Evolutionary conservation across 2,797 vertebrate genomes (phyloP), one percentile per base, ranked within the genome.

Genomic region (Xenopus petersii): DNA sequence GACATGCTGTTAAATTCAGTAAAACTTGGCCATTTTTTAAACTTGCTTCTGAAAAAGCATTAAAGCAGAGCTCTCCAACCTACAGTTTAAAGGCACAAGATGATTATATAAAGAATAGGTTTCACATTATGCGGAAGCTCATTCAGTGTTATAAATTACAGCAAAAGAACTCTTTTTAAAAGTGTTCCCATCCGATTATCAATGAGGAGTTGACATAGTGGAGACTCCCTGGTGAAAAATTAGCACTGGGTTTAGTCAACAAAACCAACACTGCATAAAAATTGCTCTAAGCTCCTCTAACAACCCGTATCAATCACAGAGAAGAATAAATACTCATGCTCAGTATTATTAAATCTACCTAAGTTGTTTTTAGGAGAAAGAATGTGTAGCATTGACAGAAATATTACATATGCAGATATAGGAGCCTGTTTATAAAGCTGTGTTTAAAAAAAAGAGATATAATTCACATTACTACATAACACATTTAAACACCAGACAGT

Each of bases 151-250:
- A 73, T 68, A 74, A 78, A 69, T 70, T 61, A 78, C 65, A 30
- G 60, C 21, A 70, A 64, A 73, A 73, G 24, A 69, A 69, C n/a
- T 78, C 24, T 72, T 69, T 42, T 73, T 60, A 6, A 73, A 73
- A 64, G 71, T 69, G 71, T 47, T 78, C 51, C 76, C 60, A 78
- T 68, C 56, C 62, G 69, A 69, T 77, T 77, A 77, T 73, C 71
- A 73, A 66, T 74, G 61, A 70, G 60, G 60, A 26, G 30, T 69
- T 78, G 76, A 74, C 66, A 74, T 36, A 46, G 61, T 26, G 69
- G 67, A 79, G 74, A 74, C 59, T 74, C 67, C 56, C 77, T 61
- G 55, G 71, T 79, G 77, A 74, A 74, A 74, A 61, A 79, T 74
- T 79, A 74, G 46, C 59, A 78, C 70, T 59, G 24, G 17, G 63